Evolutionary conservation across 2,888 invertebrate genomes (phyloP).

Genomic region (Fabriciana adippe): DNA sequence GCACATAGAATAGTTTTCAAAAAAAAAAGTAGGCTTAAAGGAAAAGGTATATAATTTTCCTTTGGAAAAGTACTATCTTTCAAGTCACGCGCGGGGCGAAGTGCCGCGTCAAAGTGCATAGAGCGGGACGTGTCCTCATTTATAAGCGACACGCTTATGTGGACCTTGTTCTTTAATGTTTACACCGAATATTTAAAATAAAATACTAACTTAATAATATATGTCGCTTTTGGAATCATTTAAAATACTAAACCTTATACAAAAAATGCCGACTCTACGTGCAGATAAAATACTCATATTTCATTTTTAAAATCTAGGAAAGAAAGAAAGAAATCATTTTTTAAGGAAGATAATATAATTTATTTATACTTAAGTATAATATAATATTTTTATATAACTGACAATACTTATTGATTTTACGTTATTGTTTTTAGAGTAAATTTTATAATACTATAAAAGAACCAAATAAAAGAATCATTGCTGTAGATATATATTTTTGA

Average conservation of each 20-base stretch:
- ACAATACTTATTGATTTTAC: no score
- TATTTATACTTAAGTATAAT: no score
- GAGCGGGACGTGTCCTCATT: constrained; percentile 35
- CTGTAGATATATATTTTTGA: no score
- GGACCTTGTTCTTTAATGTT: constrained; percentile 11
- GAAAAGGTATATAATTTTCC: constrained; percentile 7
- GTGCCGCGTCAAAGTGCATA: constrained; percentile 38
- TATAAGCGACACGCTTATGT: constrained; percentile 23
- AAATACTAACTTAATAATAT: neutral
- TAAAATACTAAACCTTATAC: neutral
- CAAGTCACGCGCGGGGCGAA: constrained; percentile 35
- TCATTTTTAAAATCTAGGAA: neutral
- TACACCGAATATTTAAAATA: constrained; percentile 1
- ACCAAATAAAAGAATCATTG: no score
- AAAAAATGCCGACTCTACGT: no score
- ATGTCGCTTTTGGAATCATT: neutral
- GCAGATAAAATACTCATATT: no score
- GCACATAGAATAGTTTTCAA: neutral
- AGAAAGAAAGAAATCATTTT: neutral
- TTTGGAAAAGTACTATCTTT: constrained; percentile 22
- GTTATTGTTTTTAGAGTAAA: no score
- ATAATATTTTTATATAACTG: no score
- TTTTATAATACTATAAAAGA: no score
- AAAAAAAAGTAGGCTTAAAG: neutral
- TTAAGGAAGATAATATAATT: no score